These are phyloP conservation scores for Pipistrellus pygmaeus DNA, from an alignment of 2,797 vertebrate species.

Conservation along the genomic window DNA sequence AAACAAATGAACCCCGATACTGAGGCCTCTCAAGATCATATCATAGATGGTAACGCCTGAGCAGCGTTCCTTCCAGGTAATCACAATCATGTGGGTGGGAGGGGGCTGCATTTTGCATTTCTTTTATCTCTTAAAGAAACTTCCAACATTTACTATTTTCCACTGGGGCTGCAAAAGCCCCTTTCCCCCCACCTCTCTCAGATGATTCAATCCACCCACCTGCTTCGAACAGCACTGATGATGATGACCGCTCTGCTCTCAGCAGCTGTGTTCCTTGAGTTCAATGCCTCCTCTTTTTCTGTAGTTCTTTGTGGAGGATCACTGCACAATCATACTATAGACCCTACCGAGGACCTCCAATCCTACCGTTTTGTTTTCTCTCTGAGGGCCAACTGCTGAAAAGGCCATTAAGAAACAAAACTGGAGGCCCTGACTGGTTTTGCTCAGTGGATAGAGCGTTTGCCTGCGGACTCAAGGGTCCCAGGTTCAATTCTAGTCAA, in stretches of 20 bases:
- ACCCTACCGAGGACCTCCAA: background rate
- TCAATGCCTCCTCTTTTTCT: background rate
- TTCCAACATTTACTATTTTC: conserved; percentile 41
- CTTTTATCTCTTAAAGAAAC: background rate
- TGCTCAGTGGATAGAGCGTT: too few species aligned
- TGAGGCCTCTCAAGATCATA: background rate
- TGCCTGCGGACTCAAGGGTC: too few species aligned
- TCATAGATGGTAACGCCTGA: background rate
- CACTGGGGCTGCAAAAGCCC: background rate
- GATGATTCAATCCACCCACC: background rate
- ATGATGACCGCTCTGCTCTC: fast-evolving
- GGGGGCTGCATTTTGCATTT: background rate
- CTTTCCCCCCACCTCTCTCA: background rate
- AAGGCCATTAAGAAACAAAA: background rate
- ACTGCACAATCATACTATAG: background rate
- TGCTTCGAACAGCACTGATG: background rate
- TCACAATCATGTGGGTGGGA: background rate
- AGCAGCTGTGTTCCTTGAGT: background rate
- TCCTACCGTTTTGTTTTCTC: background rate
- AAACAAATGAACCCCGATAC: conserved; percentile 61
- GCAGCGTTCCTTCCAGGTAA: conserved; percentile 9
- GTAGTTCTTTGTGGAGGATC: background rate
- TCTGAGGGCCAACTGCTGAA: background rate
- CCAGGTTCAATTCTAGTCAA: too few species aligned
- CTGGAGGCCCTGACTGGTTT: too few species aligned